Evolutionary conservation across 1,140 invertebrate species (phyloP).

Genomic region (Drosophila orosa): DNA sequence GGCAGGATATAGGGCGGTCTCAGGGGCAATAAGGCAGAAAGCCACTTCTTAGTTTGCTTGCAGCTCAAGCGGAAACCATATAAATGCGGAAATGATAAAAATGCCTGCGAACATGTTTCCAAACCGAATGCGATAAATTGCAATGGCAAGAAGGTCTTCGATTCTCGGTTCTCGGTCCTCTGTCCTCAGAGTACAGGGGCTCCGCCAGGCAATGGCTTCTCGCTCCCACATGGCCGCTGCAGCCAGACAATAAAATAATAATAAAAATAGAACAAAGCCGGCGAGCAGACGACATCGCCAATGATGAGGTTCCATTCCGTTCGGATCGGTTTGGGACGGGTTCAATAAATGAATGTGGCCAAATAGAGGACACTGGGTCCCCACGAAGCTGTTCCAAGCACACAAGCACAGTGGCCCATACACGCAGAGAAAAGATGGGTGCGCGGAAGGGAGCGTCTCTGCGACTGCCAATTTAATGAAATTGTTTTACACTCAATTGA

Average conservation of each 20-base stretch:
- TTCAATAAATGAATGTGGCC: conserved; percentile 64
- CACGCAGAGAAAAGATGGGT: conserved; percentile 33
- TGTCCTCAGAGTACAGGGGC: neutral
- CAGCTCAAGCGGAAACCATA: conserved; percentile 79
- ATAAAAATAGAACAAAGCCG: conserved; percentile 72
- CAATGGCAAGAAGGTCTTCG: conserved; percentile 57
- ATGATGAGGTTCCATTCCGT: conserved; percentile 45
- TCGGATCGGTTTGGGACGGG: conserved; percentile 28
- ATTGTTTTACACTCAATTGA: conserved; percentile 84
- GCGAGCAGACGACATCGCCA: conserved; percentile 45
- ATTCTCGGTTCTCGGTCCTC: conserved; percentile 10
- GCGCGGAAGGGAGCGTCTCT: conserved; percentile 2
- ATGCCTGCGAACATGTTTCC: conserved; percentile 77
- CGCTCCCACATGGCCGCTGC: conserved; percentile 31
- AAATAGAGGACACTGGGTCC: conserved; percentile 26
- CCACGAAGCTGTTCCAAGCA: conserved; percentile 4
- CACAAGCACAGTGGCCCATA: conserved; percentile 14
- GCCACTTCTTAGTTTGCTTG: conserved; percentile 76
- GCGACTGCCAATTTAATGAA: conserved; percentile 68
- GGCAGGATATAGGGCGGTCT: conserved; percentile 10
- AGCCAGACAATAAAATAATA: conserved; percentile 78
- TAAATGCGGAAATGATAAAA: conserved; percentile 83
- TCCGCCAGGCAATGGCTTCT: neutral
- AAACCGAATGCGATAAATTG: conserved; percentile 78
- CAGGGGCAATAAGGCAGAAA: conserved; percentile 70